A percentile compares a stretch with the other conserved stretches of the same genome.
These are phyloP conservation scores for Allygus modestus DNA, from an alignment of 2,888 invertebrate genomes.

Conservation along the genomic window DNA sequence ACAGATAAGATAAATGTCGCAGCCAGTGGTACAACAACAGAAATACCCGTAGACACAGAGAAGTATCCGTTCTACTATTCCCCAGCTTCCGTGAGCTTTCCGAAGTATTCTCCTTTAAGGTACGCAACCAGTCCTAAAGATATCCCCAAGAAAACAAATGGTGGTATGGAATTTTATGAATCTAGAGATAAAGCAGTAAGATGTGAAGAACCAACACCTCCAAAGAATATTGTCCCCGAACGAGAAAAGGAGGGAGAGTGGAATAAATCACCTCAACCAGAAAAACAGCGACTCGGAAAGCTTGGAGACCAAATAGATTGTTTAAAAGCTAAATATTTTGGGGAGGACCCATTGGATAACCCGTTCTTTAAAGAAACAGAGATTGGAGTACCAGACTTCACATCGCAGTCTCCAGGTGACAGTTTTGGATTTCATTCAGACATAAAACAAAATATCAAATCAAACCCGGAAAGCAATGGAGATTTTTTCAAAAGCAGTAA, in stretches of 20 bases:
- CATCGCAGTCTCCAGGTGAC: background rate
- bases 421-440: conserved; percentile 61
- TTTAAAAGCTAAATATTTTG: conserved; percentile 86
- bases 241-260: conserved; percentile 71
- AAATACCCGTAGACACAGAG: conserved; percentile 67
- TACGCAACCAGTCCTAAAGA: conserved; percentile 82
- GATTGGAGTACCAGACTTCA: conserved; percentile 71
- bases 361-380: conserved; percentile 80
- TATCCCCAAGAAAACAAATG: conserved; percentile 81
- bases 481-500: conserved; percentile 34
- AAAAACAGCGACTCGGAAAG: conserved; percentile 77
- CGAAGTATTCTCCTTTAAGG: conserved; percentile 80
- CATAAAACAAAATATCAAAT: conserved; percentile 58
- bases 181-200: conserved; percentile 74
- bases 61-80: conserved; percentile 84
- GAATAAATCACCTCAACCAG: conserved; percentile 69
- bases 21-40: conserved; percentile 67
- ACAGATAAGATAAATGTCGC: conserved; percentile 61
- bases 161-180: conserved; percentile 85
- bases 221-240: conserved; percentile 71
- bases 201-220: conserved; percentile 73
- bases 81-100: conserved; percentile 69
- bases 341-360: conserved; percentile 85
- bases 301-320: conserved; percentile 87
- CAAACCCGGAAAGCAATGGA: conserved; percentile 22